Evolutionary conservation across 1,140 invertebrate species (phyloP), one percentile per base, ranked within the genome.

Genomic region (Drosophila mojavensis): DNA sequence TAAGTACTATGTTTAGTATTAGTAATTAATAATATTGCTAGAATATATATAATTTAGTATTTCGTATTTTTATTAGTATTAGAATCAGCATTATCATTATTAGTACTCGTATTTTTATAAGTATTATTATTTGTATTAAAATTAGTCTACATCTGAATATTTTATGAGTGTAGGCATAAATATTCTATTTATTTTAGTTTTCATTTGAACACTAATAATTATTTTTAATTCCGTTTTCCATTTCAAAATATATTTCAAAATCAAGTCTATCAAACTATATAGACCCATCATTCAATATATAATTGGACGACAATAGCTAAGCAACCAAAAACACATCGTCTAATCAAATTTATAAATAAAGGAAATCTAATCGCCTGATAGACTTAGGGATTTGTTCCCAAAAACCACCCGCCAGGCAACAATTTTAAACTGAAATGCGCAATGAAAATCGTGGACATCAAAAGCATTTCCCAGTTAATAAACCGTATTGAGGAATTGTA

Each of bases 391-490:
- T 73, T 73, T 60, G 20, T 54, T 67, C 45, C 53, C 48, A 17
- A 41, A 41, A 28, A 28, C 33, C 30, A 5, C 28, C 36, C 26
- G 24, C 39, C 13, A 15, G 71, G 50, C 55, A 68, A 70, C 20
- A 24, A 61, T 45, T n/a, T 15, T 15, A 78, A 81, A 63, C 67
- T 45, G 64, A 79, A 85, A 75, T 78, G 79, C 75, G 79, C 79
- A 79, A 75, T 82, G 79, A 73, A 67, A 88, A 77, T 79, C 66
- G 61, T 69, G 63, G 66, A 89, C 84, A 89, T 89, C 84, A 89
- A 89, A 90, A 81, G 75, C 81, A 84, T 84, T 89, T 84, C 53
- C 78, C 77, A 88, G 84, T 80, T 88, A 89, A 89, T 88, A 89
- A 89, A 85, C 76, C 73, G 60, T 58, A 66, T 72, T 56, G 53